Evolutionary conservation across 2,113 vertebrate genomes (phyloP).

Genomic region (Bubalus kerabau): DNA sequence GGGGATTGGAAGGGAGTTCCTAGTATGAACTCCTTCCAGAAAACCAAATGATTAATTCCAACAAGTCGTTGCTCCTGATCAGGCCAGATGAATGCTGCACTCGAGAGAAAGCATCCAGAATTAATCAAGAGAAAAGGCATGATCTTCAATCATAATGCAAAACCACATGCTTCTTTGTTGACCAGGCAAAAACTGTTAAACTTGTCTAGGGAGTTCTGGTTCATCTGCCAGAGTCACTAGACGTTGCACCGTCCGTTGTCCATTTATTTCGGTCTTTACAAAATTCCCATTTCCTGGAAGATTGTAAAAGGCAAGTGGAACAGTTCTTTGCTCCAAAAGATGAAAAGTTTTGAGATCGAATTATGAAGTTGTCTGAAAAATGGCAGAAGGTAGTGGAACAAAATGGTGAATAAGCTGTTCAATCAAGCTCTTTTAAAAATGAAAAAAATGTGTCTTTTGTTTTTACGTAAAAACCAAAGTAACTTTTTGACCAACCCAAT

Average conservation of each 20-base stretch:
- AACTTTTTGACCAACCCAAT: not conserved
- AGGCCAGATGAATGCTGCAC: not conserved
- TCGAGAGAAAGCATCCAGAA: not conserved
- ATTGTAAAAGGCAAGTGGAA: not conserved
- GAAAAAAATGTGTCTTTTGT: not conserved
- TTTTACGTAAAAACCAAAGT: not conserved
- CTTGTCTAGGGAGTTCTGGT: not conserved
- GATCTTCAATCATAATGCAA: not conserved
- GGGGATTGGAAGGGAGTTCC: not conserved
- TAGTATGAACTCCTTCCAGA: not conserved
- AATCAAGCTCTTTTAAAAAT: not conserved
- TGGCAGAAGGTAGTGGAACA: not conserved
- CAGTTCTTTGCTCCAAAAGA: not conserved
- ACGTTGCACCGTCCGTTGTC: fast-evolving
- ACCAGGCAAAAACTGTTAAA: not conserved
- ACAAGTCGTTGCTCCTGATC: not conserved
- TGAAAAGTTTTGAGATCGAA: not conserved
- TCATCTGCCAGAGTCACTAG: not conserved
- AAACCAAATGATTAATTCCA: not conserved
- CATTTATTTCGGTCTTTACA: not conserved
- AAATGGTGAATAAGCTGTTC: not conserved
- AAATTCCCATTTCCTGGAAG: not conserved
- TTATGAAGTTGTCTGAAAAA: not conserved
- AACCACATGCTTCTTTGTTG: not conserved
- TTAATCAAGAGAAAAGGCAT: not conserved